Evolutionary conservation across 2,888 invertebrate species (phyloP), one percentile per base, ranked within the genome.

Genomic region (Leptogaster cylindrica): DNA sequence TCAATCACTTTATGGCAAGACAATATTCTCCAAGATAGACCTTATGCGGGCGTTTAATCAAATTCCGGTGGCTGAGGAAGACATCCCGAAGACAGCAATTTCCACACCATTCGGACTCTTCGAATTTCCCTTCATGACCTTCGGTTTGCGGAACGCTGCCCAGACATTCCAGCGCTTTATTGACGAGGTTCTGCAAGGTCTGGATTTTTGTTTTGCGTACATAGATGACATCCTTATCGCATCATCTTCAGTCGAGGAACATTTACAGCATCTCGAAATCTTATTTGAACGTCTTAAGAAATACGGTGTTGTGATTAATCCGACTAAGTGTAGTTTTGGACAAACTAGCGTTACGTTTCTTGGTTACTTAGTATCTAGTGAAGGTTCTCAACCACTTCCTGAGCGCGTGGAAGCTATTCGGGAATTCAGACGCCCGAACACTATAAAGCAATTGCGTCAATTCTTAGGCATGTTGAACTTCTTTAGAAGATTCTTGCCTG

Each of bases 391-490:
- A 2, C 50, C 50, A 5, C 10, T 27, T n/a, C 3, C 3, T 10
- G 27, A 50, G n/a, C 7, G 50, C n/a, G 12, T 25, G 10, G 6
- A 31, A 10, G 50, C 12, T 8, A 50, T 50, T 10, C 6, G 4
- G 4, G 16, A 50, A n/a, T 50, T 12, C n/a, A 2, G 10, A 5
- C 3, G n/a, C 7, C 12, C 39, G n/a, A 39, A n/a, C n/a, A 5
- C 12, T n/a, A 3, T 7, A 5, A 25, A 46, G n/a, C 8, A 20
- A 3, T 12, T 46, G 6, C 3, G 20, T 18, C 1, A 20, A 4
- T 46, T 46, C 12, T n/a, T 50, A 12, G 50, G 27, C 1, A 50
- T 50, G 50, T 12, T 20, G 14, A 50, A 50, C 12, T 50, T 50
- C 27, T 50, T 25, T 3, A 1, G 5, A 12, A 7, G 33, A 5